Base-by-base conservation (phyloP, 2,888 invertebrate genomes). In the Sarcophaga carnaria region DNA sequence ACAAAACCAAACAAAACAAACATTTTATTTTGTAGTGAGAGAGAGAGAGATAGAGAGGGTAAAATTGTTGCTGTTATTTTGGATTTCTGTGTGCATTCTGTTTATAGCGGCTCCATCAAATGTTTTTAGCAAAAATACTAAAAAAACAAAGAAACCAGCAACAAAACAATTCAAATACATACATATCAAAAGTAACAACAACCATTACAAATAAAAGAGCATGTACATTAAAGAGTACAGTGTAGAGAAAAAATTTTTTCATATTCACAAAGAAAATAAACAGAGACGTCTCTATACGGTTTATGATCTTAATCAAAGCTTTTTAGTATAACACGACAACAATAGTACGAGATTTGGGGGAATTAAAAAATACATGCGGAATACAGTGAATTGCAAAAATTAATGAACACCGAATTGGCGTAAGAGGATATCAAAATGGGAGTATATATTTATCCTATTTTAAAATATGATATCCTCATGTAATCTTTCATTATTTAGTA, bases 51-150 rank as follows among this genome's bases (percentile, higher is more conserved):
- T 0, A 47, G 54, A 72, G 71, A 47, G 67, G 54, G 45, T n/a
- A 3, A 25, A 22, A 37, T 14, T 47, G 64, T 45, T 71, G 20
- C 37, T 62, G 47, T 72, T 45, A 14, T 22, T 76, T 80, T 76
- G 66, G 12, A 37, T 72, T 76, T 80, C 62, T 45, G 49, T 85
- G 54, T 70, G 71, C 74, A 69, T 74, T 64, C 63, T 81, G 66
- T 77, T 81, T 81, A 85, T 62, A 81, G 81, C 79, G 86, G 83
- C 83, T 86, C 83, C 76, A 86, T 80, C 83, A 83, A 86, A 80
- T 86, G 71, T 12, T 76, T 86, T 37, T 27, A 62, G 64, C 60
- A 76, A 70, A 64, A 54, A 78, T n/a, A 25, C 22, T 37, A 70
- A 49, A 10, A 47, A 80, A 72, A 59, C 54, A 27, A 37, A 45